Conservation (phyloP, 2,797 vertebrate genomes). For the Eupleurogrammus muticus region DNA sequence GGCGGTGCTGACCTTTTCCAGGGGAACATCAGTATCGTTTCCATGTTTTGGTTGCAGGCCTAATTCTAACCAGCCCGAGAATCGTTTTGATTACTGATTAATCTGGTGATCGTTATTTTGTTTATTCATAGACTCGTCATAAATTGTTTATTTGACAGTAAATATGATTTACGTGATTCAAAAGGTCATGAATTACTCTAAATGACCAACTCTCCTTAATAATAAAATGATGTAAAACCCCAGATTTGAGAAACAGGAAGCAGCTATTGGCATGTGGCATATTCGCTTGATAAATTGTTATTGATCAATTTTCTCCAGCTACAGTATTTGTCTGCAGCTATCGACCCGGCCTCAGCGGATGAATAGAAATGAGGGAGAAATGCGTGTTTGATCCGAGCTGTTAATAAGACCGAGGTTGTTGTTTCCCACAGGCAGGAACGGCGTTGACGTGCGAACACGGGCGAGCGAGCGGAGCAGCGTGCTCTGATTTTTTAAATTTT, state of each 20-base stretch:
- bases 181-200: neutral
- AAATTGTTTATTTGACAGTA: neutral
- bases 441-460: slow-evolving; percentile 39
- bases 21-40: slow-evolving; percentile 34
- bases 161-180: too few relatives aligned
- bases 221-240: too few relatives aligned
- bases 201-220: neutral
- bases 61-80: neutral
- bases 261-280: neutral
- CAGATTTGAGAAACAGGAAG: neutral
- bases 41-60: slow-evolving; percentile 14
- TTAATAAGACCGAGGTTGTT: slow-evolving; percentile 32
- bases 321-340: slow-evolving; percentile 1
- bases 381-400: slow-evolving; percentile 17
- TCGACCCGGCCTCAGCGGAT: neutral
- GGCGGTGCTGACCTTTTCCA: slow-evolving; percentile 59
- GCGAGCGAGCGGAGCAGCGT: slow-evolving; percentile 42
- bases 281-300: neutral
- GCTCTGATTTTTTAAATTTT: too few relatives aligned
- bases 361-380: slow-evolving; percentile 18
- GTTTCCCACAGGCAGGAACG: slow-evolving; percentile 23
- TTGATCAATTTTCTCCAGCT: neutral
- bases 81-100: slow-evolving; percentile 7
- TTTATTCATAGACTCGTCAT: neutral
- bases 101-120: neutral